Percentiles rank a stretch among this genome's conserved stretches.
Evolutionary conservation across 1,140 invertebrate genomes (phyloP).

Genomic region (Brachystomella parvula): DNA sequence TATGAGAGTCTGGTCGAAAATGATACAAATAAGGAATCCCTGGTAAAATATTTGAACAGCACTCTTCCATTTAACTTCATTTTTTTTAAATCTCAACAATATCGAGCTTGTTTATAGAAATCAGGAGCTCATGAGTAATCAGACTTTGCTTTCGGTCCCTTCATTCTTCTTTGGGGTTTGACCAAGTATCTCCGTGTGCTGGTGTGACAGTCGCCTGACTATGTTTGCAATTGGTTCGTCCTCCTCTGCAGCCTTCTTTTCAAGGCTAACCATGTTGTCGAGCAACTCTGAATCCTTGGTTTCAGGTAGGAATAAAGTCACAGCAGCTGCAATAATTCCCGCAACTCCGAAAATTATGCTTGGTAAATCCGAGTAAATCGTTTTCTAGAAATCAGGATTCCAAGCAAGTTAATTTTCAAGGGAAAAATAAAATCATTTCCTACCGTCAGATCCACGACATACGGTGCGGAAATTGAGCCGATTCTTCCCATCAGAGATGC

Average conservation of each 20-base stretch:
- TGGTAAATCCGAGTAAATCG: slow-evolving; percentile 18
- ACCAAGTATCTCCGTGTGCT: too few relatives aligned
- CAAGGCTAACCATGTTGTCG: slow-evolving; percentile 9
- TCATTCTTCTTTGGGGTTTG: too few relatives aligned
- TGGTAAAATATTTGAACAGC: too few relatives aligned
- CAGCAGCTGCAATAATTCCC: background rate
- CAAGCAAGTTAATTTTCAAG: background rate
- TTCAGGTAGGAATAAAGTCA: slow-evolving; percentile 17
- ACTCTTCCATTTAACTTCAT: too few relatives aligned
- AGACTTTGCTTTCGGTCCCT: too few relatives aligned
- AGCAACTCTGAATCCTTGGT: slow-evolving; percentile 16
- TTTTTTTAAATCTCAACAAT: too few relatives aligned
- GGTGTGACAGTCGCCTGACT: background rate
- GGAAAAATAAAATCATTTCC: background rate
- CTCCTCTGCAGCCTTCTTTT: slow-evolving; percentile 2
- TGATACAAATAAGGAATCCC: too few relatives aligned
- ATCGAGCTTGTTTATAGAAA: too few relatives aligned
- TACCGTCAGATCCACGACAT: slow-evolving; percentile 36
- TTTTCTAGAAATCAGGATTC: slow-evolving; percentile 16
- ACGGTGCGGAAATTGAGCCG: slow-evolving; percentile 45
- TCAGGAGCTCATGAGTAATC: too few relatives aligned
- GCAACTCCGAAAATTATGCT: slow-evolving; percentile 23
- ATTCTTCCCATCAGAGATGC: slow-evolving; percentile 43
- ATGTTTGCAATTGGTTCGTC: background rate
- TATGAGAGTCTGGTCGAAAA: too few relatives aligned